Evolutionary conservation across 2,113 vertebrate genomes (phyloP).

Genomic region (Brienomyrus brachyistius): DNA sequence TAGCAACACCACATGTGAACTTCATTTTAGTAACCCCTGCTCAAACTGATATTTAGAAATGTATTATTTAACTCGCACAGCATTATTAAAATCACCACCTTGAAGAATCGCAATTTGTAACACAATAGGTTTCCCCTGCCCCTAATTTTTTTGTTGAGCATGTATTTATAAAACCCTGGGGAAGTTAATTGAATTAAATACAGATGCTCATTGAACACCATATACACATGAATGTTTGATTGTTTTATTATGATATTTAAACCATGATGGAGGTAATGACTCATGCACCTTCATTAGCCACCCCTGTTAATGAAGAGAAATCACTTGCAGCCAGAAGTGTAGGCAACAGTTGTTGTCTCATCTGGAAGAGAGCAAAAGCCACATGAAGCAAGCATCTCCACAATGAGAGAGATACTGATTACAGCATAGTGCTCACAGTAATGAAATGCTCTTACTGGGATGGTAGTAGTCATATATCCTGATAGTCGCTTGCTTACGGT

Average conservation of each 20-base stretch:
- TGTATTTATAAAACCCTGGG: neutral
- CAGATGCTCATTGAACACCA: neutral
- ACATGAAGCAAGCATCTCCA: neutral
- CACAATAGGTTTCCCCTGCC: neutral
- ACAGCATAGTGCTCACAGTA: neutral
- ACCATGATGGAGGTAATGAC: neutral
- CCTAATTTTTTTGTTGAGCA: neutral
- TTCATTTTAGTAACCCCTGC: neutral
- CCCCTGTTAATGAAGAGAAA: neutral
- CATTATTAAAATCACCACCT: neutral
- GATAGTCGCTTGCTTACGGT: neutral
- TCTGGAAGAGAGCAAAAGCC: neutral
- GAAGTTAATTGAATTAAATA: neutral
- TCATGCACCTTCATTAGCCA: neutral
- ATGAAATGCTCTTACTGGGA: neutral
- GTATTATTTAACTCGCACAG: neutral
- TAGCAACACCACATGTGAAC: neutral
- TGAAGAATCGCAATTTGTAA: neutral
- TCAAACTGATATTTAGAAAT: neutral
- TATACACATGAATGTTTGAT: neutral
- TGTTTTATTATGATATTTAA: neutral
- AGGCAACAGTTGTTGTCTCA: neutral
- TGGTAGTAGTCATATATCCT: slow-evolving; percentile 24
- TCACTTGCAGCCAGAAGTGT: neutral
- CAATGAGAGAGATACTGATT: neutral